Evolutionary conservation across 2,888 invertebrate genomes (phyloP), one percentile per base, ranked within the genome.

Genomic region (Diaprepes abbreviatus): DNA sequence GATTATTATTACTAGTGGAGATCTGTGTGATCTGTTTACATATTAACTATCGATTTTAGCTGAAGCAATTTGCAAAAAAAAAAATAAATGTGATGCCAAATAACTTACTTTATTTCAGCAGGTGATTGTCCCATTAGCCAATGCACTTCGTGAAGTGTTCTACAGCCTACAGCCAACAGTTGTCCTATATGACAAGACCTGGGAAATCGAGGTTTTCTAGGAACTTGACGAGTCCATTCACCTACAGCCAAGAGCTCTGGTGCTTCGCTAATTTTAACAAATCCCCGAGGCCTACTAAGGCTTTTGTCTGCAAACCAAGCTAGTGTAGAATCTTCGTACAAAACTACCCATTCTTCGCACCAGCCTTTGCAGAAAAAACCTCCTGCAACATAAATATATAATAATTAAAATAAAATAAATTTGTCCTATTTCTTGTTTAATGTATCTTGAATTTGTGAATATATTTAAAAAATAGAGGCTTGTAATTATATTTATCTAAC

Each of bases 291-390:
- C 81, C 85, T 70, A 80, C 79, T 76, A 82, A 86, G 78, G 2
- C 85, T 86, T 74, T 88, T 87, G 77, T 88, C 92, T 83, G 93
- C 92, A 83, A 91, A 94, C 91, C 93, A 93, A n/a, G 93, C 91
- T 85, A 95, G 88, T n/a, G 92, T 92, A 9, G 93, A 93, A 83
- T 94, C 94, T 77, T 93, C 92, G 83, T 93, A 93, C 1, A 94
- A 86, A 50, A 93, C 92, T 73, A 94, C 90, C 92, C 93, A 94
- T 81, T 93, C 93, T 81, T 93, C 92, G 28, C 92, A 89, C 94
- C 94, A 95, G 19, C 92, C 89, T 79, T 89, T 91, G 87, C 92
- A 93, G 76, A 94, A 86, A 77, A 93, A 89, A 83, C 93, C 92
- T 72, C 92, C 94, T 94, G 86, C 0, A 84, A 86, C 79, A 64